Evolutionary conservation across 2,113 vertebrate species (phyloP).

Genomic region (Sinocyclocheilus maitianheensis): DNA sequence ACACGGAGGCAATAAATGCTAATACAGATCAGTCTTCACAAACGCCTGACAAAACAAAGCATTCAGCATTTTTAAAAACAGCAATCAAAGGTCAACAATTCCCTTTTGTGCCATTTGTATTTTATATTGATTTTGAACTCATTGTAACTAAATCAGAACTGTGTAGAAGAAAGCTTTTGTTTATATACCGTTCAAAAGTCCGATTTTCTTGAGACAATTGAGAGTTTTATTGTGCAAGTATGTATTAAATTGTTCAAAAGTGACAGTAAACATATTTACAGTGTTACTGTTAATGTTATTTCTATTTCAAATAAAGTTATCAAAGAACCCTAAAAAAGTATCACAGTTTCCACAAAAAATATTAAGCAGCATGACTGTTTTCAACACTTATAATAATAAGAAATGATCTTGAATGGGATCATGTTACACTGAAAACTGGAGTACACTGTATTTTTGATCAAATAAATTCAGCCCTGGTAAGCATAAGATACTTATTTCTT

Average conservation of each 20-base stretch:
- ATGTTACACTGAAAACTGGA: too few relatives aligned
- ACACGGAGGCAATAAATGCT: background rate
- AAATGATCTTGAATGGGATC: too few relatives aligned
- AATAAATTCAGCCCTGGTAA: too few relatives aligned
- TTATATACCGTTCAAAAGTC: background rate
- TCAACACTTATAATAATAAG: too few relatives aligned
- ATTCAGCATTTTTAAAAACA: background rate
- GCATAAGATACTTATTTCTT: too few relatives aligned
- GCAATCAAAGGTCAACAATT: background rate
- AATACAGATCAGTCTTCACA: slow-evolving; percentile 1
- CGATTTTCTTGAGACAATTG: too few relatives aligned
- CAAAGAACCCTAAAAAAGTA: background rate
- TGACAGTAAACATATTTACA: background rate
- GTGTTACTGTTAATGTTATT: background rate
- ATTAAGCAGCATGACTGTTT: too few relatives aligned
- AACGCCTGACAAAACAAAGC: background rate
- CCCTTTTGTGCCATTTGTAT: background rate
- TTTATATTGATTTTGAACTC: background rate
- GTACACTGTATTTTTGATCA: too few relatives aligned
- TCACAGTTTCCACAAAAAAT: too few relatives aligned
- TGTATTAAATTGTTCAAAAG: background rate
- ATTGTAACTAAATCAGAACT: background rate
- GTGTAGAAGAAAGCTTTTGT: background rate
- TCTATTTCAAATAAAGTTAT: background rate
- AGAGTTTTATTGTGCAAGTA: too few relatives aligned